Conservation (phyloP, 2,113 vertebrate genomes). For the Menura novaehollandiae region DNA sequence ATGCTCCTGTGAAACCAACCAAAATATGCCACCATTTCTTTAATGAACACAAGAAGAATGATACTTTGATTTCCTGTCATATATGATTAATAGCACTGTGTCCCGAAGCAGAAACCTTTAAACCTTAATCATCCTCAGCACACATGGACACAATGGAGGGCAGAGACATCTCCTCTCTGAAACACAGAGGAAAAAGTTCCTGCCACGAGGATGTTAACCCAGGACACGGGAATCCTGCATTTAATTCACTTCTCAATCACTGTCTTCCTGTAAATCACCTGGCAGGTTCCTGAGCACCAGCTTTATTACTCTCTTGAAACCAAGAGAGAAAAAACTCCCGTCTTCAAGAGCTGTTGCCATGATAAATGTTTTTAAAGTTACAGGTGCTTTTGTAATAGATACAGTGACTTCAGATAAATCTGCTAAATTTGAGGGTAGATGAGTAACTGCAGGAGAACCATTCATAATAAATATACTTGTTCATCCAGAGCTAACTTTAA, state of each 20-base stretch:
- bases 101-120: not conserved
- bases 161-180: not conserved
- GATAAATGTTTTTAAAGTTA: not conserved
- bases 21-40: not conserved
- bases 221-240: not conserved
- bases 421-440: not conserved
- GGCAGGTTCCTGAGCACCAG: not conserved
- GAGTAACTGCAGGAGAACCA: not conserved
- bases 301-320: not conserved
- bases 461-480: not conserved
- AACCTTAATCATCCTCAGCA: not conserved
- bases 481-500: not conserved
- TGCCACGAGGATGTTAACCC: not conserved
- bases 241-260: not conserved
- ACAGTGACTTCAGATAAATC: not conserved
- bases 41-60: not conserved
- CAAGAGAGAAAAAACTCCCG: not conserved
- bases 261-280: not conserved
- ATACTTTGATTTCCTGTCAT: not conserved
- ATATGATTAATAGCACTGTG: accelerated
- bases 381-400: not conserved
- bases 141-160: accelerated
- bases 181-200: not conserved
- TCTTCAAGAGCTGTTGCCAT: not conserved
- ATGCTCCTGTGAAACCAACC: not conserved